Evolutionary conservation across 2,113 vertebrate species (phyloP).

Genomic region (Galemys pyrenaicus): DNA sequence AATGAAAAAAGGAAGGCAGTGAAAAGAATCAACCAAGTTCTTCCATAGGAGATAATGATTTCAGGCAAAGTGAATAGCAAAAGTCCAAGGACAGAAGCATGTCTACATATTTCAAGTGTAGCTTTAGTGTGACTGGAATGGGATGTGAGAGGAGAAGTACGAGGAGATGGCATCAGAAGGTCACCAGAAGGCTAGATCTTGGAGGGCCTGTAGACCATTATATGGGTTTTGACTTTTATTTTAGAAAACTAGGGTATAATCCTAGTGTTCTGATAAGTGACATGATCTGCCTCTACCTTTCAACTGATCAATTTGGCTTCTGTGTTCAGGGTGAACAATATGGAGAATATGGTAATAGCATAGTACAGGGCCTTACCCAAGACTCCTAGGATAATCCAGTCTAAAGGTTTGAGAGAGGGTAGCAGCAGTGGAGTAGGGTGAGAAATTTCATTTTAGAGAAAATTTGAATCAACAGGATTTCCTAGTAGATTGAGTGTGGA

Average conservation of each 20-base stretch:
- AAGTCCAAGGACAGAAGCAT: not conserved
- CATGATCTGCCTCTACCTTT: not conserved
- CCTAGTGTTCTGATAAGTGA: not conserved
- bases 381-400: not conserved
- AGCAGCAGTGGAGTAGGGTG: not conserved
- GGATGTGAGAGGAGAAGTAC: not conserved
- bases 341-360: not conserved
- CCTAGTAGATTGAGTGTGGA: not conserved
- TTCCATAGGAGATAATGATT: not conserved
- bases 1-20: not conserved
- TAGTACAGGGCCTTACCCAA: not conserved
- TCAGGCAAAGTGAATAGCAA: not conserved
- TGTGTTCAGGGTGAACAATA: not conserved
- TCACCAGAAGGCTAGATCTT: not conserved
- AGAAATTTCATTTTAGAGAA: not conserved
- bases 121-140: not conserved
- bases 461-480: not conserved
- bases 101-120: not conserved
- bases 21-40: not conserved
- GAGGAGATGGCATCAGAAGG: not conserved
- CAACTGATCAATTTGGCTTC: not conserved
- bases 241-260: not conserved
- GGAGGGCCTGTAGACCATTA: not conserved
- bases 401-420: not conserved
- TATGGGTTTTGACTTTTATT: not conserved